phyloP scores from a whole-genome alignment of 2,888 invertebrate species.

The Agonopterix arenella region DNA sequence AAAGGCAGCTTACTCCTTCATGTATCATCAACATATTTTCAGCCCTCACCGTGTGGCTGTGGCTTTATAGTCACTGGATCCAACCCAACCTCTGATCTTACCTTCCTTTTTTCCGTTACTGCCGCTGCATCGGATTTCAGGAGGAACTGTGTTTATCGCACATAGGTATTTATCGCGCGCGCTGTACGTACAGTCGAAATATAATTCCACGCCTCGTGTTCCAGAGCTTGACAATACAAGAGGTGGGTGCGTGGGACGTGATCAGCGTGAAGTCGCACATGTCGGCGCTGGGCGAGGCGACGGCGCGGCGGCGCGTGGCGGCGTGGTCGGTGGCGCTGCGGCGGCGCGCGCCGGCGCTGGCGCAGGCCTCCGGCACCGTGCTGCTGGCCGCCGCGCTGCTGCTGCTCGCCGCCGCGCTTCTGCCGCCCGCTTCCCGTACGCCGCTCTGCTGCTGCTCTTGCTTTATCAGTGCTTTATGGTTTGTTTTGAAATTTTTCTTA shows the following conservation, averaged over 20 bases:
- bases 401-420: constrained; percentile 34
- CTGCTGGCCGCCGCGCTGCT: constrained; percentile 29
- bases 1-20: no score
- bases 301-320: constrained; percentile 21
- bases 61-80: no score
- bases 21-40: no score
- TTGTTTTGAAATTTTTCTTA: neutral
- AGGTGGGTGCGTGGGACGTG: constrained; percentile 46
- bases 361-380: constrained; percentile 29
- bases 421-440: constrained; percentile 37
- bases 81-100: no score
- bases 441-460: constrained; percentile 52
- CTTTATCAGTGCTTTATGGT: constrained; percentile 49
- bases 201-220: constrained; percentile 5
- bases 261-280: constrained; percentile 19
- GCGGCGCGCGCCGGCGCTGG: constrained; percentile 44
- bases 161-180: no score
- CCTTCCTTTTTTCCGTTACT: no score
- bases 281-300: constrained; percentile 14
- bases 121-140: no score
- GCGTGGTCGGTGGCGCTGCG: constrained; percentile 31
- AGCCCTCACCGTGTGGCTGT: no score
- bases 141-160: no score
- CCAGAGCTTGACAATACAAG: no score
- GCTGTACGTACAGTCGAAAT: no score